Base-by-base conservation (phyloP, 2,113 vertebrate species). In the Calidris pygmaea region DNA sequence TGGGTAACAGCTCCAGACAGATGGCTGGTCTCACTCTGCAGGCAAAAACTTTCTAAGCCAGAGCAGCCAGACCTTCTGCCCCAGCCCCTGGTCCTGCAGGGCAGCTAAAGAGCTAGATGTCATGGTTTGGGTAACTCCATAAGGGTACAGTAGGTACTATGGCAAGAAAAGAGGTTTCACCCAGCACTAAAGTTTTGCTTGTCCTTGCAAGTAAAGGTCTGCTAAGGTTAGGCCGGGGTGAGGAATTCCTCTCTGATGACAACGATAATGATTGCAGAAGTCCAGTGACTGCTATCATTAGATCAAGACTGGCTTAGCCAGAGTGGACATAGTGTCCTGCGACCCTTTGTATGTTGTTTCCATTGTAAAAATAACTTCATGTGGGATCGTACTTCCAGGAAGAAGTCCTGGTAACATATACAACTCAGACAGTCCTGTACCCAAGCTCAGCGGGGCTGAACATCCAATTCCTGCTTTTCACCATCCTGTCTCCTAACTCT, bases 361-460 rank as follows among this genome's bases (percentile, higher is more conserved):
- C 67, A 34, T 26, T 88, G 83, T 12, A 96, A 96, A 97, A 96
- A 94, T 95, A 95, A 83, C 93, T 39, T 37, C 18, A 39, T 0
- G 7, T 43, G 79, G 39, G 37, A 29, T 56, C 6, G 2, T 6
- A 2, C 53, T 81, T 81, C 71, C 85, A 88, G 74, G 87, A 78
- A 90, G 60, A 62, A 77, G n/a, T 50, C 17, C 16, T 66, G 29
- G 45, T 30, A 21, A 27, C 4, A 3, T 4, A 27, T 67, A 19
- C 6, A 35, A 75, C 55, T 59, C 71, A 73, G 37, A 20, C 56
- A 66, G 15, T 9, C 22, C 73, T 37, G 11, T 16, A 32, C 41
- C 34, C 1, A 0, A 3, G 45, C 45, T 30, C 59, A 26, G 72
- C 20, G 20, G 23, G n/a, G 60, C 63, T 35, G 56, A 34, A 39